A percentile compares a stretch with the other conserved stretches of the same genome.
Conservation (phyloP, 2,113 vertebrate species). For the Cryptotis parvus region DNA sequence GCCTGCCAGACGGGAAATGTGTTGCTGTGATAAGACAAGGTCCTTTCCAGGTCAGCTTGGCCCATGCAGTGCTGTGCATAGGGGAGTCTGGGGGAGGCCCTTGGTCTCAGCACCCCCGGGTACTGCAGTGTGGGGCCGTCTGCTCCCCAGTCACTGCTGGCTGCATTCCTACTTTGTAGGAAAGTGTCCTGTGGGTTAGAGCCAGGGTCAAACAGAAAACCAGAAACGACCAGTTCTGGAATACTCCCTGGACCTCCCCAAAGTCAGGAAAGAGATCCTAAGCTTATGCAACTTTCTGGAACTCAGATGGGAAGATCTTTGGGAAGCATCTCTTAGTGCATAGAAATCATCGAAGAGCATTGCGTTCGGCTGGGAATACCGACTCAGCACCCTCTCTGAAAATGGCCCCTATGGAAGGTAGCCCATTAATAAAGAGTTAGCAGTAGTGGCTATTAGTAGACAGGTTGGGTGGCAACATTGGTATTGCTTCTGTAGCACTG, state of each 20-base stretch:
- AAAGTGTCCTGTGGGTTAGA: background rate
- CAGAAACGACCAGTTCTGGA: background rate
- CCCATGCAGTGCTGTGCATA: background rate
- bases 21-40: background rate
- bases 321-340: background rate
- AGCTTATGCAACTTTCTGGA: background rate
- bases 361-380: background rate
- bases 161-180: background rate
- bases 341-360: background rate
- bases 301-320: background rate
- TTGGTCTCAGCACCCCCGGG: background rate
- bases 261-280: background rate
- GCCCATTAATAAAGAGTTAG: background rate
- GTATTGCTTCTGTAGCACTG: too few species aligned
- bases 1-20: background rate
- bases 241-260: background rate
- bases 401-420: background rate
- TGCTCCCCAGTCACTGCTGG: too few species aligned
- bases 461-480: background rate
- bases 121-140: accelerated
- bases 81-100: background rate
- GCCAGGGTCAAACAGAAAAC: background rate
- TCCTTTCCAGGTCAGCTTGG: background rate
- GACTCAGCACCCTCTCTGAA: background rate
- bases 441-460: background rate